Percentiles rank a stretch among this genome's conserved stretches.
Evolutionary conservation across 2,888 invertebrate genomes (phyloP).

Genomic region (Theretra japonica): DNA sequence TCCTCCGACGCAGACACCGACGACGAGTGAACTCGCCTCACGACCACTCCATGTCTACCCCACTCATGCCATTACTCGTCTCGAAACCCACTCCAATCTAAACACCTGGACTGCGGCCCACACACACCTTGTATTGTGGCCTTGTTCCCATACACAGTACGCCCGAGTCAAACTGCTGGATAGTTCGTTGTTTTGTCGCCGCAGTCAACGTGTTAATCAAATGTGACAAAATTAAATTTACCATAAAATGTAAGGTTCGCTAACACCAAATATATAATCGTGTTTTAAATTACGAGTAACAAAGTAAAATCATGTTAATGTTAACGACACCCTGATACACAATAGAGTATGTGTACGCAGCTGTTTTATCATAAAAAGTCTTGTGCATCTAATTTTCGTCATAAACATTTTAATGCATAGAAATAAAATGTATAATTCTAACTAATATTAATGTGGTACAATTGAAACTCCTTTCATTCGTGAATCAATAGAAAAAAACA

Average conservation of each 20-base stretch:
- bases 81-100: not conserved
- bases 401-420: not conserved
- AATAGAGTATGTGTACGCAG: not conserved
- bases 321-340: not conserved
- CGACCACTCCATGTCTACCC: conserved; percentile 6
- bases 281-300: conserved; percentile 2
- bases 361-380: not conserved
- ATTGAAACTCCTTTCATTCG: not conserved
- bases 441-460: not conserved
- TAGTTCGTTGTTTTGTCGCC: too few relatives aligned
- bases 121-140: not conserved
- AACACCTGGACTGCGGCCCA: not conserved
- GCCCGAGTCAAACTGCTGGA: too few relatives aligned
- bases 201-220: too few relatives aligned
- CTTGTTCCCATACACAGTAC: too few relatives aligned
- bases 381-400: not conserved
- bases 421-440: not conserved
- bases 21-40: conserved; percentile 88
- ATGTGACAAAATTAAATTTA: not conserved
- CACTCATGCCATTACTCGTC: not conserved
- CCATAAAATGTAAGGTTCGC: not conserved
- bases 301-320: conserved; percentile 7
- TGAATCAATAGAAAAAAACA: not conserved
- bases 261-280: conserved; percentile 16
- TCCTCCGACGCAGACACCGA: conserved; percentile 97